Percentiles rank a stretch among this genome's conserved stretches.
These are phyloP conservation scores for Grammatotria lemairii DNA, from an alignment of 2,113 vertebrate species.

Conservation along the genomic window DNA sequence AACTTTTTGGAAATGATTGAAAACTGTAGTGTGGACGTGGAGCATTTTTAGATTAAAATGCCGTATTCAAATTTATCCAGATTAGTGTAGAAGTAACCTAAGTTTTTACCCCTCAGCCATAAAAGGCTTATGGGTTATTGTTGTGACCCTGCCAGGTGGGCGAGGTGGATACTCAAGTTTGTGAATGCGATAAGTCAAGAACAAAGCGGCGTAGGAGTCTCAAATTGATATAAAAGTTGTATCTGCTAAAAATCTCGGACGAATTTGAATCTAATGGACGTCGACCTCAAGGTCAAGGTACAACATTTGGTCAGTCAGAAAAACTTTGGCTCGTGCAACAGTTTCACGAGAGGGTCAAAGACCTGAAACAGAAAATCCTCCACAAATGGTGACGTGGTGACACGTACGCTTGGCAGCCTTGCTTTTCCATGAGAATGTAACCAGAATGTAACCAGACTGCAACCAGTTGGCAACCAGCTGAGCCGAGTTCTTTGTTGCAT, in stretches of 20 bases:
- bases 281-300: not conserved
- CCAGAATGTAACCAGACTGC: not conserved
- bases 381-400: rapidly evolving
- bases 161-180: not conserved
- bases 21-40: not conserved
- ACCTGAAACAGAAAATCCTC: not conserved
- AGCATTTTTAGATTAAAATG: not conserved
- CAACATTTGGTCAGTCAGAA: not conserved
- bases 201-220: not conserved
- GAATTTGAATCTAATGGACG: not conserved
- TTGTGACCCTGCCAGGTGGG: not conserved
- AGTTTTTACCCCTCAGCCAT: not conserved
- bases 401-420: not conserved
- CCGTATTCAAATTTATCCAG: not conserved
- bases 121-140: not conserved
- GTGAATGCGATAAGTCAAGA: not conserved
- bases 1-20: not conserved
- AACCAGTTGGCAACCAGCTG: not conserved
- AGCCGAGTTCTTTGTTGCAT: not conserved
- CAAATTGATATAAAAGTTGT: not conserved
- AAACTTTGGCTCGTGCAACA: not conserved
- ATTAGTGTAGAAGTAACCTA: not conserved
- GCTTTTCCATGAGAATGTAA: rapidly evolving
- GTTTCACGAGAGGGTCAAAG: rapidly evolving
- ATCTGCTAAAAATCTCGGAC: rapidly evolving